These are phyloP conservation scores for Pristis pectinata DNA, from an alignment of 2,797 vertebrate genomes.

Conservation along the genomic window DNA sequence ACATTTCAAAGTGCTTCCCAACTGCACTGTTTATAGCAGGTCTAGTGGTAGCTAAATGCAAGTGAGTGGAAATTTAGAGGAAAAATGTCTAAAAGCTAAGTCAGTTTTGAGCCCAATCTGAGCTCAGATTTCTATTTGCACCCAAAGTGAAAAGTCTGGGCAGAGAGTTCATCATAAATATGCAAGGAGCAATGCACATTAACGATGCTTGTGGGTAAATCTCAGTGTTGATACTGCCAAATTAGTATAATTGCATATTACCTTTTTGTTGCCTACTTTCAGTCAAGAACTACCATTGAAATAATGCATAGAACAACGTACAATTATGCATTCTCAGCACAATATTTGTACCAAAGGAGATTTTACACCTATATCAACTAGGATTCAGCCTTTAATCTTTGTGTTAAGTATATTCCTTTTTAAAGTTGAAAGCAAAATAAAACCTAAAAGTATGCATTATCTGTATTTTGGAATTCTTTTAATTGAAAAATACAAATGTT, in stretches of 20 bases:
- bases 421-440: background rate
- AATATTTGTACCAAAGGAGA: background rate
- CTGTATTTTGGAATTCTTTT: background rate
- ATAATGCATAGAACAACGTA: background rate
- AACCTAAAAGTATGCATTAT: background rate
- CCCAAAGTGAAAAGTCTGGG: background rate
- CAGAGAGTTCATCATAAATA: background rate
- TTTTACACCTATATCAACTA: background rate
- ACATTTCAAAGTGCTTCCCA: background rate
- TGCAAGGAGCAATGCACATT: background rate
- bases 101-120: background rate
- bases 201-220: background rate
- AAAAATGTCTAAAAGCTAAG: background rate
- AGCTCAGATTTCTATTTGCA: too few relatives aligned
- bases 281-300: background rate
- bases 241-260: slow-evolving; percentile 22
- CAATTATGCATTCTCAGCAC: background rate
- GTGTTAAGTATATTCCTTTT: background rate
- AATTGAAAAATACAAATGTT: background rate
- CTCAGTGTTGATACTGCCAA: background rate
- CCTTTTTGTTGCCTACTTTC: background rate
- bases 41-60: background rate
- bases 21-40: background rate
- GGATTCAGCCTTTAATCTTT: background rate
- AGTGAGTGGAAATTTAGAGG: background rate